phyloP scores from a whole-genome alignment of 2,113 vertebrate species.

The Carettochelys insculpta region DNA sequence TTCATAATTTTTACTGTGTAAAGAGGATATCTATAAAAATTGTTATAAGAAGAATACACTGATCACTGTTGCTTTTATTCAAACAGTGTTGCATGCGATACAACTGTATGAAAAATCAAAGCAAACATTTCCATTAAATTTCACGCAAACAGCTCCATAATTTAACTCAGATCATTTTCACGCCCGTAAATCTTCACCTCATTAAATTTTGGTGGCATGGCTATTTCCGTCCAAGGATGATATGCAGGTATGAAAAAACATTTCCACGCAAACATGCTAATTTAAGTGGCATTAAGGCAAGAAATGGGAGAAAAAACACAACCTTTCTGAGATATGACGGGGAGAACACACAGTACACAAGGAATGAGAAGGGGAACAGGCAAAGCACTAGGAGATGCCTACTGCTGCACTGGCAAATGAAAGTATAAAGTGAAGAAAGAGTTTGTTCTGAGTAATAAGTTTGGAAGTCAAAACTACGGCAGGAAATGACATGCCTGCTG shows the following conservation, averaged over 20 bases:
- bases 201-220: background rate
- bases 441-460: background rate
- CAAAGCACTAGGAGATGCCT: background rate
- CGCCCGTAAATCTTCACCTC: background rate
- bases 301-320: rapidly evolving
- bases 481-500: background rate
- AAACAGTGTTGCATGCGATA: background rate
- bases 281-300: background rate
- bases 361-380: background rate
- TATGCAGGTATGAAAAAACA: background rate
- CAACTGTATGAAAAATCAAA: conserved; percentile 3
- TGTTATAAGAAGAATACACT: background rate
- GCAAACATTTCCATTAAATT: background rate
- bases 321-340: background rate
- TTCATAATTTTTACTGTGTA: background rate
- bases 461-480: background rate
- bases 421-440: background rate
- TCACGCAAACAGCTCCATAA: background rate
- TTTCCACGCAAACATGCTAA: background rate
- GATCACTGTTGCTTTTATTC: background rate
- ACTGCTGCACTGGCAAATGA: background rate
- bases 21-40: background rate
- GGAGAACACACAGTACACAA: background rate
- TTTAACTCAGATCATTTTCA: conserved; percentile 18
- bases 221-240: background rate